These are phyloP conservation scores for Fregetta grallaria DNA, from an alignment of 2,113 vertebrate species.

Conservation along the genomic window DNA sequence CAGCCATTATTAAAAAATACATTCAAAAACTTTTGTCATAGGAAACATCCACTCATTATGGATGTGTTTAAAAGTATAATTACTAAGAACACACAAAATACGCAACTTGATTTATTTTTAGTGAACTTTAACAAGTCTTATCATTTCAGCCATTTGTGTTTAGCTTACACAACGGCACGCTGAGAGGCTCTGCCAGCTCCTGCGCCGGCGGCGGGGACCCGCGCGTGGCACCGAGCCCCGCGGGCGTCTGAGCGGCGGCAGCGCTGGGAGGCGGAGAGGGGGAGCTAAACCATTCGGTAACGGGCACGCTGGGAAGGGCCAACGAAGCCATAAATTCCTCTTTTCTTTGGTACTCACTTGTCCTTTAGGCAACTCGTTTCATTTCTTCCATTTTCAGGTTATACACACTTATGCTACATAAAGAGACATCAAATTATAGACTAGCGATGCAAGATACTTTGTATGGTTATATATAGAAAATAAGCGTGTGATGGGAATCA, in stretches of 20 bases:
- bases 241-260: neutral
- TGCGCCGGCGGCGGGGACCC: no score
- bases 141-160: neutral
- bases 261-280: neutral
- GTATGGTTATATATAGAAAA: accelerated
- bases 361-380: neutral
- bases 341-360: neutral
- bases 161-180: neutral
- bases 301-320: neutral
- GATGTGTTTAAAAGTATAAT: neutral
- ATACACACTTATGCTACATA: neutral
- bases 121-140: neutral
- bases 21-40: neutral
- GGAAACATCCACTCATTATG: neutral
- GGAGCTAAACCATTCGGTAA: neutral
- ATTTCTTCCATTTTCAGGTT: neutral
- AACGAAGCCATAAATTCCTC: neutral
- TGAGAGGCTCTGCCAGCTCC: neutral
- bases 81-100: neutral
- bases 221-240: accelerated
- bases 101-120: neutral
- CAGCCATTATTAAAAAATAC: neutral
- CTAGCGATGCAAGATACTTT: no score
- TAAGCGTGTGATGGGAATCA: neutral
- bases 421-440: neutral